Evolutionary conservation across 2,888 invertebrate species (phyloP).

Genomic region (Cordylochernes scorpioides): DNA sequence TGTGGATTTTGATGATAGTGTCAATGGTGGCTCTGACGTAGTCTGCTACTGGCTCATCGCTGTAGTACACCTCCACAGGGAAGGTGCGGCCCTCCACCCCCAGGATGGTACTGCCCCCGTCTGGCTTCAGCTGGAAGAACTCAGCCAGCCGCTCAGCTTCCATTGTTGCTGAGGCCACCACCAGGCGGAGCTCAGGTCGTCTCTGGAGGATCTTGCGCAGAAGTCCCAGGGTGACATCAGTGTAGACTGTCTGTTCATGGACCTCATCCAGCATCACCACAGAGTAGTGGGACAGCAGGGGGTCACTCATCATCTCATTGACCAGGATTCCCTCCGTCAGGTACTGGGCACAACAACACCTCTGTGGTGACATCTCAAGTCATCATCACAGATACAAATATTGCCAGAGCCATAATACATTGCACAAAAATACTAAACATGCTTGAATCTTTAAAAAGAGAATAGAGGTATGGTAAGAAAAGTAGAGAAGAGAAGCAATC

Average conservation of each 20-base stretch:
- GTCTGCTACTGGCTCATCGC: slow-evolving; percentile 57
- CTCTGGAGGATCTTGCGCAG: slow-evolving; percentile 69
- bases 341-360: slow-evolving; percentile 39
- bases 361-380: background rate
- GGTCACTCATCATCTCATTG: slow-evolving; percentile 81
- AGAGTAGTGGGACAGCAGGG: slow-evolving; percentile 58
- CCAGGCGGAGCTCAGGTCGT: slow-evolving; percentile 47
- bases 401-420: slow-evolving; percentile 1
- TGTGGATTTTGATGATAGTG: slow-evolving; percentile 62
- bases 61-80: slow-evolving; percentile 59
- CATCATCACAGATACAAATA: background rate
- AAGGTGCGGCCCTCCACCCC: slow-evolving; percentile 64
- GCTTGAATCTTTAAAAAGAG: background rate
- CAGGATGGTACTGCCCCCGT: slow-evolving; percentile 32
- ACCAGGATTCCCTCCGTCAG: slow-evolving; percentile 88
- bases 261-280: slow-evolving; percentile 78
- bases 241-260: slow-evolving; percentile 72
- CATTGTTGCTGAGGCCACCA: slow-evolving; percentile 82
- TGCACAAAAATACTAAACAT: background rate
- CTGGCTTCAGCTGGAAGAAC: slow-evolving; percentile 38
- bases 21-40: slow-evolving; percentile 64
- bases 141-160: slow-evolving; percentile 59
- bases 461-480: background rate
- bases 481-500: background rate
- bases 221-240: slow-evolving; percentile 76